phyloP scores from a whole-genome alignment of 2,797 vertebrate species.

The Sebastiscus tertius region DNA sequence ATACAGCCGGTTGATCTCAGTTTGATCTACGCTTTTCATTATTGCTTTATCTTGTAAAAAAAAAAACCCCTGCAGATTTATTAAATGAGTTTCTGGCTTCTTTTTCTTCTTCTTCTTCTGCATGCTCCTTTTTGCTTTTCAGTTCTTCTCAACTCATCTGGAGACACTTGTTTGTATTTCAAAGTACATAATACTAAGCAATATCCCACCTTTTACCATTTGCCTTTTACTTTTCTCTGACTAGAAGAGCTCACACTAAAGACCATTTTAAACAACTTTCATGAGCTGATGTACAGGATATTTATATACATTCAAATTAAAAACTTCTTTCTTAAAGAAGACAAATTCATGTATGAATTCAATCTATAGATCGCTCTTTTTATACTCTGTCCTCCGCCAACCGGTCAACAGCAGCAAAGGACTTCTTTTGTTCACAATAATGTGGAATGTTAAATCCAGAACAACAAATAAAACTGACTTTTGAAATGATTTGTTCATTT shows the following conservation, averaged over 20 bases:
- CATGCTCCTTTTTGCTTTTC: conserved; percentile 34
- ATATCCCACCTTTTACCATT: conserved; percentile 22
- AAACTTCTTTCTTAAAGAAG: conserved; percentile 24
- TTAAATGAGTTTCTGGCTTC: conserved; percentile 21
- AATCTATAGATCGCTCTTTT: conserved; percentile 25
- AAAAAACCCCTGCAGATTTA: neutral
- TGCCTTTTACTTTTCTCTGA: neutral
- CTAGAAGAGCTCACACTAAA: neutral
- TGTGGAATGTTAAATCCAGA: conserved; percentile 52
- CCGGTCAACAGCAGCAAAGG: conserved; percentile 22
- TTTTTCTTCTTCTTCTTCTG: conserved; percentile 45
- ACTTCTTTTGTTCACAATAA: conserved; percentile 38
- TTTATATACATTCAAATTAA: conserved; percentile 30
- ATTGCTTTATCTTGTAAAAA: conserved; percentile 34
- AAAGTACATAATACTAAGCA: conserved; percentile 37
- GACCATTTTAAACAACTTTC: neutral
- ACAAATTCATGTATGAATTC: conserved; percentile 1
- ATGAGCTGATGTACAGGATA: conserved; percentile 38
- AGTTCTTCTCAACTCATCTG: neutral
- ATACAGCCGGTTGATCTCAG: neutral
- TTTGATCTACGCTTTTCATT: conserved; percentile 25
- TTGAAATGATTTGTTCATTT: conserved; percentile 4
- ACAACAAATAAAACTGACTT: conserved; percentile 64
- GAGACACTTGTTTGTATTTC: conserved; percentile 14
- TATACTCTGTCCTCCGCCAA: conserved; percentile 50